Conservation (phyloP, 2,888 invertebrate species). For the Antheraea yamamai region DNA sequence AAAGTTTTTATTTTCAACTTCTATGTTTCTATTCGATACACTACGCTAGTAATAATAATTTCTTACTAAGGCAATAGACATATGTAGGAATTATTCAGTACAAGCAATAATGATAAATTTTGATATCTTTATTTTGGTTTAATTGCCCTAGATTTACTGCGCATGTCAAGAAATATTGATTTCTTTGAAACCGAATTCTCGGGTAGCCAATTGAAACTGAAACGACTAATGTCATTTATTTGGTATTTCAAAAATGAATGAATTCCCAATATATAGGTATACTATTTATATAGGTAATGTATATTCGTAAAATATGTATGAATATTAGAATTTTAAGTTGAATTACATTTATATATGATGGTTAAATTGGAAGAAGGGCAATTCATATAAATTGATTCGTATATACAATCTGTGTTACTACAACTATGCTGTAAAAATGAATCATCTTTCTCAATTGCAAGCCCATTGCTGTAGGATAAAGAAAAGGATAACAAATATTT, state of each 20-base stretch:
- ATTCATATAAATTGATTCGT: neutral
- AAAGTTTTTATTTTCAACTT: neutral
- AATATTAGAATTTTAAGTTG: too few species aligned
- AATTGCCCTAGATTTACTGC: constrained; percentile 75
- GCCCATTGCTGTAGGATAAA: neutral
- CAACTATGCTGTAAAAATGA: neutral
- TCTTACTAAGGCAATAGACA: neutral
- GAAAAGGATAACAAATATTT: constrained; percentile 15
- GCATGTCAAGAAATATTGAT: constrained; percentile 78
- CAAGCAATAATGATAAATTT: neutral
- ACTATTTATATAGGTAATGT: neutral
- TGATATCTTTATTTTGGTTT: constrained; percentile 38
- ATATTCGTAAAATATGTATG: neutral
- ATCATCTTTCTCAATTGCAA: neutral
- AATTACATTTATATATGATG: neutral
- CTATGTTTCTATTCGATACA: neutral
- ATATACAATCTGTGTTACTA: neutral
- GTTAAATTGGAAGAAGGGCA: neutral
- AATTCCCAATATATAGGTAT: neutral
- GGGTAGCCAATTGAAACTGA: constrained; percentile 6
- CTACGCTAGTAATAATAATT: neutral
- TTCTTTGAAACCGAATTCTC: constrained; percentile 25
- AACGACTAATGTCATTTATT: constrained; percentile 6
- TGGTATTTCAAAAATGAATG: neutral
- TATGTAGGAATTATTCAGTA: neutral